phyloP scores from a whole-genome alignment of 2,797 vertebrate species.

The Macrochelys suwanniensis region DNA sequence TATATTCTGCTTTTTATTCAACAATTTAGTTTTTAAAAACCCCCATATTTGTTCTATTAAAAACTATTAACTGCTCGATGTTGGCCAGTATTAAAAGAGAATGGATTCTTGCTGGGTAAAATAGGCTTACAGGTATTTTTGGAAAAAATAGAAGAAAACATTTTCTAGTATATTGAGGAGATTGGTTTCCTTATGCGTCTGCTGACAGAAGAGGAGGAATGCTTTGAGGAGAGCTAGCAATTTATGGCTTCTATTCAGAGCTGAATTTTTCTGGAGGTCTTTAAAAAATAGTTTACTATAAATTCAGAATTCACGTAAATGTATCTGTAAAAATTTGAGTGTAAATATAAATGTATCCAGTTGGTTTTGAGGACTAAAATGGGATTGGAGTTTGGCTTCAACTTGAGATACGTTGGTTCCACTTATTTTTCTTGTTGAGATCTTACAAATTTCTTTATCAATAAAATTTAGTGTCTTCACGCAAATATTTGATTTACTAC shows the following conservation, averaged over 20 bases:
- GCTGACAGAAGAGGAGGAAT: not conserved
- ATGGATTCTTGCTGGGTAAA: not conserved
- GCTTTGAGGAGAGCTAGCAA: not conserved
- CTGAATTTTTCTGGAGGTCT: not conserved
- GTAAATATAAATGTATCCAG: not conserved
- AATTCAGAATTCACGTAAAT: not conserved
- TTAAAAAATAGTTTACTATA: not conserved
- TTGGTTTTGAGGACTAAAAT: not conserved
- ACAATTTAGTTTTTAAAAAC: not conserved
- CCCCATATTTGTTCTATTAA: not conserved
- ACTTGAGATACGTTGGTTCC: not conserved
- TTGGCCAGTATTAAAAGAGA: not conserved
- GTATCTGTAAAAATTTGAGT: not conserved
- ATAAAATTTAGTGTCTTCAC: not conserved
- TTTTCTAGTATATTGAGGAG: not conserved
- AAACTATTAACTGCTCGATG: not conserved
- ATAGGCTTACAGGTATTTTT: not conserved
- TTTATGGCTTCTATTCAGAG: not conserved
- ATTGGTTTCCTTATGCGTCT: not conserved
- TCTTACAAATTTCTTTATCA: not conserved
- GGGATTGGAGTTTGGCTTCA: not conserved
- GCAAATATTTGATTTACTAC: too few species aligned
- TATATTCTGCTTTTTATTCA: not conserved
- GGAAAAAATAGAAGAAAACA: not conserved
- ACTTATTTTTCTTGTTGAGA: not conserved